Conservation (phyloP, 2,797 vertebrate species). For the Semotilus atromaculatus region DNA sequence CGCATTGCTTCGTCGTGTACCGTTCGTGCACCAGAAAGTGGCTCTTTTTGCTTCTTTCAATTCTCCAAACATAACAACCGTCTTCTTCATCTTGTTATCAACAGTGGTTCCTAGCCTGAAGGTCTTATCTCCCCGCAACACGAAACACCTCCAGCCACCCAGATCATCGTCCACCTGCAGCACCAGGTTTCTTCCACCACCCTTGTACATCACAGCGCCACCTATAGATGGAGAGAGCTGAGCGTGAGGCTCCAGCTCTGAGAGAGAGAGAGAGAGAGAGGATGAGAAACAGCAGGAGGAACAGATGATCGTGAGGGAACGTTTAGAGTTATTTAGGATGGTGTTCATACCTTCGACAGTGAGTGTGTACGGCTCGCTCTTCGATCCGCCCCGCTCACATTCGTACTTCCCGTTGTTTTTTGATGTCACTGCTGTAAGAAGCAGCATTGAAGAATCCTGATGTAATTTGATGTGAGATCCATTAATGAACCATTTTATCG, state of each 20-base stretch:
- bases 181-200: conserved; percentile 36
- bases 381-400: background rate
- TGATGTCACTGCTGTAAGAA: background rate
- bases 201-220: conserved; percentile 6
- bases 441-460: accelerated
- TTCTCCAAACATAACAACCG: background rate
- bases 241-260: conserved; percentile 31
- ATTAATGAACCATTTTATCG: conserved; percentile 57
- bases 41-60: background rate
- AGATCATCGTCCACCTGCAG: conserved; percentile 52
- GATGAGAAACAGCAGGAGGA: background rate
- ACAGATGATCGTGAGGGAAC: background rate
- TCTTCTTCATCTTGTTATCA: accelerated
- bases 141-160: conserved; percentile 47
- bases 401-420: accelerated
- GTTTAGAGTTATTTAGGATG: background rate
- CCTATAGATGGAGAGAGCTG: conserved; percentile 55
- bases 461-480: accelerated
- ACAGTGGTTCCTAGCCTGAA: accelerated
- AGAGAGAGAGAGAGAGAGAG: background rate
- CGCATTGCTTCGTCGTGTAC: conserved; percentile 4
- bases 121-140: no score
- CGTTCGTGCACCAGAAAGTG: conserved; percentile 26
- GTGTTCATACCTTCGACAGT: conserved; percentile 28
- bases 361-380: accelerated